A percentile compares a stretch with the other conserved stretches of the same genome.
phyloP scores from a whole-genome alignment of 2,888 invertebrate genomes.

The Panopea generosa region DNA sequence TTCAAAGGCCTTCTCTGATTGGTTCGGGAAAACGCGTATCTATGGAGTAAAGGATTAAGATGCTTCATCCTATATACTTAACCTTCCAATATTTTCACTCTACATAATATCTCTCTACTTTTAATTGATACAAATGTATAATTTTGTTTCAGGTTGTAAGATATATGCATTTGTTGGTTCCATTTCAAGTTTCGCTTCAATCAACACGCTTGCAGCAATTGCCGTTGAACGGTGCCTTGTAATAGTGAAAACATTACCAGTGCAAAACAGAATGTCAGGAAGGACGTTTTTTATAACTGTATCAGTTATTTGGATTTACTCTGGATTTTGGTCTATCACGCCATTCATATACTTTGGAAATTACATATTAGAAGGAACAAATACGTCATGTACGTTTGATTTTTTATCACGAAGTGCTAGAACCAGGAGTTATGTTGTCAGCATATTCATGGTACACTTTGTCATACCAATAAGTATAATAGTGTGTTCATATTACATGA shows the following conservation, averaged over 20 bases:
- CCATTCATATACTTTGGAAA: constrained; percentile 70
- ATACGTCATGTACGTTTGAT: constrained; percentile 73
- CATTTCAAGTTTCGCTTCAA: constrained; percentile 68
- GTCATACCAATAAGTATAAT: constrained; percentile 63
- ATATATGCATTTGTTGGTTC: constrained; percentile 66
- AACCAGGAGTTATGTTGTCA: constrained; percentile 63
- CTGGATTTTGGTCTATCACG: constrained; percentile 56
- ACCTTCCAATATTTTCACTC: no score
- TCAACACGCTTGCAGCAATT: constrained; percentile 69
- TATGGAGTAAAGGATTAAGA: no score
- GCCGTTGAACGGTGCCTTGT: constrained; percentile 68
- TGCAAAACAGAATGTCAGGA: constrained; percentile 29
- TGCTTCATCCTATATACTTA: no score
- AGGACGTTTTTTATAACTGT: constrained; percentile 23
- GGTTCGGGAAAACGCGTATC: no score
- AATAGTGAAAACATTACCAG: constrained; percentile 45
- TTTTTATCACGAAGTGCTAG: constrained; percentile 57
- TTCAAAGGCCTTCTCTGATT: no score
- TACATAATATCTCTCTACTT: no score
- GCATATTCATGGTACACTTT: constrained; percentile 67
- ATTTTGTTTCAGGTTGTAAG: constrained; percentile 66
- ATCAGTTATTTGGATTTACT: constrained; percentile 64
- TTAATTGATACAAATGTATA: no score
- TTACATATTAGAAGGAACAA: constrained; percentile 66
- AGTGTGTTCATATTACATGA: constrained; percentile 61